A percentile compares a stretch with the other conserved stretches of the same genome.
phyloP scores from a whole-genome alignment of 2,113 vertebrate species.

The Leptobrachium ailaonicum region DNA sequence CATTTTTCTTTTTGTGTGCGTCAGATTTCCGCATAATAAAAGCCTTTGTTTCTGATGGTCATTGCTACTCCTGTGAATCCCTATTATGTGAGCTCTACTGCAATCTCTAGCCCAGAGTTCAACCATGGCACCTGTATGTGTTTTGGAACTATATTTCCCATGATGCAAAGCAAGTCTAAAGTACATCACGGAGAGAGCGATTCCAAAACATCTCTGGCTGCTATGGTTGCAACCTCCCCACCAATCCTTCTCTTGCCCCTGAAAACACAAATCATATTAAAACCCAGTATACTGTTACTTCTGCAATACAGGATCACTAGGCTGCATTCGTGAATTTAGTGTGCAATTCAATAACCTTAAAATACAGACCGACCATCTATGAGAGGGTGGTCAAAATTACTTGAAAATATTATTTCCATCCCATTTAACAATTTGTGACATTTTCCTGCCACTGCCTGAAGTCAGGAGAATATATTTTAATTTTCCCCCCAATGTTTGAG shows the following conservation, averaged over 20 bases:
- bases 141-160: too few species aligned
- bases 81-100: slow-evolving; percentile 41
- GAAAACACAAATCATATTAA: background rate
- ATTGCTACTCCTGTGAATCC: background rate
- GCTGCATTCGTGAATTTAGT: background rate
- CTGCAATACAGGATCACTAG: background rate
- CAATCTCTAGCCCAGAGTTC: background rate
- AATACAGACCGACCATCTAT: background rate
- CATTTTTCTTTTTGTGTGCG: too few species aligned
- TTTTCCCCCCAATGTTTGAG: slow-evolving; percentile 17
- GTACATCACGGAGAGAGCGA: too few species aligned
- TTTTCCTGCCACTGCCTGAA: slow-evolving; percentile 70
- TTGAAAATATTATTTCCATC: slow-evolving; percentile 70
- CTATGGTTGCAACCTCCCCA: background rate
- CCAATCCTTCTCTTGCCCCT: background rate
- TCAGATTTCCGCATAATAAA: too few species aligned
- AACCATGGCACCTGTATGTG: too few species aligned
- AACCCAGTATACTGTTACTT: slow-evolving; percentile 2
- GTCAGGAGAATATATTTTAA: slow-evolving; percentile 58
- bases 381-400: slow-evolving; percentile 54
- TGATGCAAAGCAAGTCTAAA: too few species aligned
- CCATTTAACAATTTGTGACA: slow-evolving; percentile 52
- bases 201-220: too few species aligned
- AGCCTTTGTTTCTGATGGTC: background rate
- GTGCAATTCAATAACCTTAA: background rate